These are phyloP conservation scores for Echinarachnius parma DNA, from an alignment of 53 echinoderm and acorn worm species.

Conservation along the genomic window DNA sequence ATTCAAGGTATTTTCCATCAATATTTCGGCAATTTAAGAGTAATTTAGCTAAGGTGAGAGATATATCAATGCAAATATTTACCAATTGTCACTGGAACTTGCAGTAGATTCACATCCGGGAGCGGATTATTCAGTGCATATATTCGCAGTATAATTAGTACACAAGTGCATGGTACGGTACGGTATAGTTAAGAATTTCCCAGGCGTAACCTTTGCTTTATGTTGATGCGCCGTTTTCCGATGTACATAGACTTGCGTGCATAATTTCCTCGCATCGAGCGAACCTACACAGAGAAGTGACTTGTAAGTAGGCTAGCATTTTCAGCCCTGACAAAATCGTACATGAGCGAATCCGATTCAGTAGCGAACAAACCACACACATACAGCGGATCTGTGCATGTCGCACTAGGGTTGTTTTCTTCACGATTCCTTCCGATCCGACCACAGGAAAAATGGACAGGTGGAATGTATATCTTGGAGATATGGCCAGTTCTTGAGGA, in stretches of 20 bases:
- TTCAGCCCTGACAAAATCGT: too few relatives aligned
- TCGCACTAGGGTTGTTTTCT: constrained; percentile 8
- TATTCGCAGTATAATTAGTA: too few relatives aligned
- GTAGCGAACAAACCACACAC: neutral
- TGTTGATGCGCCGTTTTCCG: constrained; percentile 24
- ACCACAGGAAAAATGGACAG: constrained; percentile 26
- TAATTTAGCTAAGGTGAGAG: too few relatives aligned
- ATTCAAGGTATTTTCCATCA: too few relatives aligned
- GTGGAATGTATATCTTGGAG: constrained; percentile 86
- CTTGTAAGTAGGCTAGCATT: constrained; percentile 47
- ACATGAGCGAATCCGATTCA: neutral
- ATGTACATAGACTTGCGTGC: constrained; percentile 30
- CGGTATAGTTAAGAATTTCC: constrained; percentile 39
- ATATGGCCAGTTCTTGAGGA: constrained; percentile 93
- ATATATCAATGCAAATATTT: too few relatives aligned
- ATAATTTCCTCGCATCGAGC: constrained; percentile 7
- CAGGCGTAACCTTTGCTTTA: constrained; percentile 37
- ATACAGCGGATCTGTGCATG: too few relatives aligned
- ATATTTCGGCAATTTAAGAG: too few relatives aligned
- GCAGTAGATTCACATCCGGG: constrained; percentile 47
- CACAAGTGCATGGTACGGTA: too few relatives aligned
- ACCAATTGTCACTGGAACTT: too few relatives aligned
- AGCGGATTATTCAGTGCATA: too few relatives aligned
- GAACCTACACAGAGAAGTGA: constrained; percentile 26
- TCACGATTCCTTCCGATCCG: constrained; percentile 22